These are phyloP conservation scores for Cyanoramphus novaezelandiae DNA, from an alignment of 2,113 vertebrate genomes.

Conservation along the genomic window DNA sequence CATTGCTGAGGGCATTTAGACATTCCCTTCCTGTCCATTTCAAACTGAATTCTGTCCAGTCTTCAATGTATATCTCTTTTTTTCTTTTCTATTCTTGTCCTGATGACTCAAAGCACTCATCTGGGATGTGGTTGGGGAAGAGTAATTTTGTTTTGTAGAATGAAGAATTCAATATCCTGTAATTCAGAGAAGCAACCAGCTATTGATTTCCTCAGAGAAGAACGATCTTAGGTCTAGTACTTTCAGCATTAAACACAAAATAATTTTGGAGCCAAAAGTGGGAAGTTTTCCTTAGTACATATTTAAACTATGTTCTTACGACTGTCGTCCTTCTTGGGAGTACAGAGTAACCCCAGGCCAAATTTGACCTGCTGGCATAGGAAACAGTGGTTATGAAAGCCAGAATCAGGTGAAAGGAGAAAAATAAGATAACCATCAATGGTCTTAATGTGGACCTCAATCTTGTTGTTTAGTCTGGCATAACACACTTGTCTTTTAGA, in stretches of 20 bases:
- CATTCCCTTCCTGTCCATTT: background rate
- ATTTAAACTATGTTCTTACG: background rate
- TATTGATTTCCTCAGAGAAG: background rate
- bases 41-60: background rate
- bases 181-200: background rate
- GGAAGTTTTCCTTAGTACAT: background rate
- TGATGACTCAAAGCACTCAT: background rate
- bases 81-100: background rate
- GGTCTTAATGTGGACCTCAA: background rate
- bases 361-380: background rate
- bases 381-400: background rate
- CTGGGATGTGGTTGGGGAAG: background rate
- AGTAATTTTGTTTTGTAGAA: background rate
- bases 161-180: background rate
- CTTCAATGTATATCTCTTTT: background rate
- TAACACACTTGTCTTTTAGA: background rate
- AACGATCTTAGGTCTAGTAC: background rate
- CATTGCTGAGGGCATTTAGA: background rate
- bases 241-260: background rate
- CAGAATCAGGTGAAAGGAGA: background rate
- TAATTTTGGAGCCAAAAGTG: background rate
- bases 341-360: background rate
- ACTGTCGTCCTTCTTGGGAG: background rate
- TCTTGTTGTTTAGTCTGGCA: conserved; percentile 1
- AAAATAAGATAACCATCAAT: background rate